These are phyloP conservation scores for Myopa testacea DNA, from an alignment of 2,888 invertebrate genomes.

Conservation along the genomic window DNA sequence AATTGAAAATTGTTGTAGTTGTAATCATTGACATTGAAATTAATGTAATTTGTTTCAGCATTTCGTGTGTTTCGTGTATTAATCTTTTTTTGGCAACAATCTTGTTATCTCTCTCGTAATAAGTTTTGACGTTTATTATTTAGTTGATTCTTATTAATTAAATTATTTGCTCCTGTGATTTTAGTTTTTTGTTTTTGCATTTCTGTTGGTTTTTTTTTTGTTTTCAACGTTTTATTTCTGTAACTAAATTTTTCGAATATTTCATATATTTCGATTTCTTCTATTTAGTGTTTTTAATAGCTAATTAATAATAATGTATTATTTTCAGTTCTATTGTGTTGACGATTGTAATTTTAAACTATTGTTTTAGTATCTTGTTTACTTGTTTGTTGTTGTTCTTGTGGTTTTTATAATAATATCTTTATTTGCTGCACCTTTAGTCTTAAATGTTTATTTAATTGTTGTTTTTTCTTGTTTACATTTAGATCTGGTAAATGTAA, in stretches of 20 bases:
- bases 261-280: slow-evolving; percentile 40
- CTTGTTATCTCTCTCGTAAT: slow-evolving; percentile 66
- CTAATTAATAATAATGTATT: slow-evolving; percentile 36
- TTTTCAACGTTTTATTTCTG: slow-evolving; percentile 31
- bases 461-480: slow-evolving; percentile 19
- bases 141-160: slow-evolving; percentile 41
- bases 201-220: slow-evolving; percentile 38
- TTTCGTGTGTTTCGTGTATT: slow-evolving; percentile 49
- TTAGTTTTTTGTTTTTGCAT: slow-evolving; percentile 43
- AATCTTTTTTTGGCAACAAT: slow-evolving; percentile 63
- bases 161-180: slow-evolving; percentile 33
- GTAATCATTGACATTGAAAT: slow-evolving; percentile 43
- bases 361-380: background rate
- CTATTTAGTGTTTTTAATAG: slow-evolving; percentile 40
- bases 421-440: slow-evolving; percentile 25
- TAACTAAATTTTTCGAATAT: slow-evolving; percentile 48
- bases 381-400: slow-evolving; percentile 24
- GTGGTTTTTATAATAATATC: slow-evolving; percentile 36
- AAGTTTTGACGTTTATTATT: slow-evolving; percentile 44
- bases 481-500: slow-evolving; percentile 41
- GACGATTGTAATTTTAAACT: slow-evolving; percentile 38
- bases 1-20: no score
- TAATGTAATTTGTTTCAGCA: background rate
- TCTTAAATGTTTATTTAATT: slow-evolving; percentile 18
- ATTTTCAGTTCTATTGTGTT: slow-evolving; percentile 45